These are phyloP conservation scores for Ephydatia muelleri DNA, from an alignment of 37 sponge, comb jelly and placozoan species.

Conservation along the genomic window DNA sequence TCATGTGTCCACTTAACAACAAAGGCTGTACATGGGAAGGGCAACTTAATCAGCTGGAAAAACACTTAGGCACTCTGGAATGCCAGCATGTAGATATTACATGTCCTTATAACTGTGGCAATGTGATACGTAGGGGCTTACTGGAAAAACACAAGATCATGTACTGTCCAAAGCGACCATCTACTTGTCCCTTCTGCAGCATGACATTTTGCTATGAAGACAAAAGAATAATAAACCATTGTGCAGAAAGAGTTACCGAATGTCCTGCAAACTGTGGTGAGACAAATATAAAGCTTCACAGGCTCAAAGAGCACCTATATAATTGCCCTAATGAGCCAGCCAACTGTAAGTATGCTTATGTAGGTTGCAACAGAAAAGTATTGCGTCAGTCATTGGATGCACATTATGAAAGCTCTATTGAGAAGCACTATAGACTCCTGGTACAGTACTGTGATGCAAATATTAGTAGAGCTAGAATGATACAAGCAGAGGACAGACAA, in stretches of 20 bases:
- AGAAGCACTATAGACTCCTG: background rate
- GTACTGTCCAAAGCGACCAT: background rate
- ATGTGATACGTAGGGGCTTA: background rate
- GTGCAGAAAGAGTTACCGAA: background rate
- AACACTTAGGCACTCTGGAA: background rate
- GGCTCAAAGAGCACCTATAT: background rate
- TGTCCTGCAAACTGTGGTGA: background rate
- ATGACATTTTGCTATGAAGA: background rate
- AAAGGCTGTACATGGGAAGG: background rate
- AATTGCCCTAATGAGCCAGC: background rate
- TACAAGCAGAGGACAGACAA: no score
- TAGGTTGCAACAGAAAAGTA: background rate
- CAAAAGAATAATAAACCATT: background rate
- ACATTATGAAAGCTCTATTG: background rate
- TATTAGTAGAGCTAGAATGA: background rate
- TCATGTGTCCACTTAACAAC: background rate
- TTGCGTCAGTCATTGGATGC: background rate
- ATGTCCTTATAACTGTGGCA: background rate
- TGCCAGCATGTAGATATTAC: background rate
- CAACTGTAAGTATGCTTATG: background rate
- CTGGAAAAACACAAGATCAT: background rate
- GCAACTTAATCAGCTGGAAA: background rate
- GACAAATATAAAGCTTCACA: background rate
- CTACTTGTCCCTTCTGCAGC: background rate
- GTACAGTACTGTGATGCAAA: background rate